These are phyloP conservation scores for Rhagologus leucostigma DNA, from an alignment of 2,113 vertebrate genomes.

Conservation along the genomic window DNA sequence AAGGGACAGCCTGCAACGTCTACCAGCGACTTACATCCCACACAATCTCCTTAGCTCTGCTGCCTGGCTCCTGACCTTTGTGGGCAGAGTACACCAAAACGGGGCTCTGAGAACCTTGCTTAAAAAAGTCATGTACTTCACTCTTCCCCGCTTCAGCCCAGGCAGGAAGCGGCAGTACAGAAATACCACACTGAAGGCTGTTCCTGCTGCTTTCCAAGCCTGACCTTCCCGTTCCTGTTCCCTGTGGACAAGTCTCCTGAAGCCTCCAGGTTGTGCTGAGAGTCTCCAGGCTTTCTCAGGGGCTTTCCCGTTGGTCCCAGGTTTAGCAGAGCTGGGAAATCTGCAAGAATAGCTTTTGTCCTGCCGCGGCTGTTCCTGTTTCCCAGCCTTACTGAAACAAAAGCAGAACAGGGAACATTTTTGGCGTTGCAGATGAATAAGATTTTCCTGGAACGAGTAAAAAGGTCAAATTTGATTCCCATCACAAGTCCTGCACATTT, in stretches of 20 bases:
- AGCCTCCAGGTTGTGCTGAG: neutral
- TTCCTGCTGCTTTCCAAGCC: neutral
- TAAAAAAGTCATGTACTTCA: neutral
- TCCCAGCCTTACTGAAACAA: conserved; percentile 6
- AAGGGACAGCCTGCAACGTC: neutral
- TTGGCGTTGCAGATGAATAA: neutral
- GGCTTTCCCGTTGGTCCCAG: rapidly evolving
- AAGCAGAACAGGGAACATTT: neutral
- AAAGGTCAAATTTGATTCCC: neutral
- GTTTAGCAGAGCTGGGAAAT: conserved; percentile 9
- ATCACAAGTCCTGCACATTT: neutral
- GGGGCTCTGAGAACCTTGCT: neutral
- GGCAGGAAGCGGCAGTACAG: neutral
- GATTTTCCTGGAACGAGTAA: neutral
- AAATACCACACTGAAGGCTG: neutral
- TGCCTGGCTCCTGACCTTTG: conserved; percentile 16
- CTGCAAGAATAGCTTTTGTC: conserved; percentile 28
- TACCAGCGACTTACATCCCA: neutral
- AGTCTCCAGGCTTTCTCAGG: neutral
- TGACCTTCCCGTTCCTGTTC: neutral
- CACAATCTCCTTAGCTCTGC: conserved; percentile 28
- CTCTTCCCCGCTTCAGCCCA: neutral
- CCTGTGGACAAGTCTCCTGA: neutral
- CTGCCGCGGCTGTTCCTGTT: neutral
- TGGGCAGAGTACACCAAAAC: rapidly evolving